Percentiles rank a stretch among this genome's conserved stretches.
phyloP scores from a whole-genome alignment of 1,140 invertebrate species.

The Trachymyrmex septentrionalis region DNA sequence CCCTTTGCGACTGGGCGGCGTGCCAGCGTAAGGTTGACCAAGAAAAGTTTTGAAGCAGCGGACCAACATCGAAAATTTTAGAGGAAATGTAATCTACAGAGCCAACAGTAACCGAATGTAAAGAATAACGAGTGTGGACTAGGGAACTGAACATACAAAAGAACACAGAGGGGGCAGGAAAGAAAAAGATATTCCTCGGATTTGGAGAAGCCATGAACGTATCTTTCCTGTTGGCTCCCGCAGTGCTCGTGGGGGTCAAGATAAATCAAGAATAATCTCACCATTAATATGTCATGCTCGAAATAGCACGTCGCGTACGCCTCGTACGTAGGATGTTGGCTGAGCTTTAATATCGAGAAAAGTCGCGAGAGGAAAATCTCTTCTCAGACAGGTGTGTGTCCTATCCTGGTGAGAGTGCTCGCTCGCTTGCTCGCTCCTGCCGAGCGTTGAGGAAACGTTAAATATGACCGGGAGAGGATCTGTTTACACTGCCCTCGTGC shows the following conservation, averaged over 20 bases:
- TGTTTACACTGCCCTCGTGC: conserved; percentile 72
- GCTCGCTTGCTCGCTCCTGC: conserved; percentile 15
- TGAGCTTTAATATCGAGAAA: conserved; percentile 45
- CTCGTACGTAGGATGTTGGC: background rate
- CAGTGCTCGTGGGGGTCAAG: conserved; percentile 7
- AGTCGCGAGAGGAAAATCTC: conserved; percentile 50
- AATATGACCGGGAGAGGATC: conserved; percentile 72
- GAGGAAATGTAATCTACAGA: background rate
- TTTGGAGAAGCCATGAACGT: conserved; percentile 2
- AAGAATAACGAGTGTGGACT: background rate
- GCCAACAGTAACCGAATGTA: background rate
- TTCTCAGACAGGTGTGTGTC: conserved; percentile 1
- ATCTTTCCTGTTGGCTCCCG: conserved; percentile 3
- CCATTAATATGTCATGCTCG: conserved; percentile 57
- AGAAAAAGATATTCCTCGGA: background rate
- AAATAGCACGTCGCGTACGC: conserved; percentile 18
- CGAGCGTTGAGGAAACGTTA: conserved; percentile 67
- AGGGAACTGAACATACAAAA: background rate
- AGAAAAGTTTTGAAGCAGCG: conserved; percentile 11
- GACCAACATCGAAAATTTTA: conserved; percentile 24
- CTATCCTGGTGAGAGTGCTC: conserved; percentile 43
- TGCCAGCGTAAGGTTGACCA: conserved; percentile 8
- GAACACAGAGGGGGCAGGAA: background rate
- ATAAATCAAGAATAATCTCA: conserved; percentile 62
- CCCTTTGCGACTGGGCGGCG: conserved; percentile 22